A percentile compares a stretch with the other conserved stretches of the same genome.
These are phyloP conservation scores for Exaiptasia diaphana DNA, from an alignment of 64 coral and sea anemone species.

Conservation along the genomic window DNA sequence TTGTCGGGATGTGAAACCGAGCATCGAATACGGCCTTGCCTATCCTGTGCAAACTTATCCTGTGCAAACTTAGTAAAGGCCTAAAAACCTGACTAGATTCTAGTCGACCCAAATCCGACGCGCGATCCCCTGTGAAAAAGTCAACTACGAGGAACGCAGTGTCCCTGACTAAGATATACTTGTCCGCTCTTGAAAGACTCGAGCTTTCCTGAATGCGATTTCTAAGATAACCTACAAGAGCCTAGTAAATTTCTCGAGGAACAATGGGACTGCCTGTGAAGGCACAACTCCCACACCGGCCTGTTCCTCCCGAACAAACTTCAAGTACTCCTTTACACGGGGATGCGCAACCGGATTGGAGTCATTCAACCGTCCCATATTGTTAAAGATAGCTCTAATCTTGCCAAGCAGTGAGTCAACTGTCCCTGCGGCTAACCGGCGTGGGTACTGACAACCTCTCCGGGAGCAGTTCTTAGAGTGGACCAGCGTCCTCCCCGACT, in stretches of 20 bases:
- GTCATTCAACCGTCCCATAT: not conserved
- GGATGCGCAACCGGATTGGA: constrained; percentile 3
- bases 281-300: too few relatives aligned
- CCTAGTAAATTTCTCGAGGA: too few relatives aligned
- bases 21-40: too few relatives aligned
- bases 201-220: not conserved
- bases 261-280: too few relatives aligned
- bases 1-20: too few relatives aligned
- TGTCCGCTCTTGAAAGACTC: not conserved
- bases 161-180: not conserved
- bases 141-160: constrained; percentile 9
- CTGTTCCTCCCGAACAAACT: constrained; percentile 31
- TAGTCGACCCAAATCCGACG: constrained; percentile 24
- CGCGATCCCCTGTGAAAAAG: constrained; percentile 34
- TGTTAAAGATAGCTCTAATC: not conserved
- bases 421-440: not conserved
- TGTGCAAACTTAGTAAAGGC: too few relatives aligned
- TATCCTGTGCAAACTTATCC: too few relatives aligned
- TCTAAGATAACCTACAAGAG: too few relatives aligned
- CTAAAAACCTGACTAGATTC: constrained; percentile 8
- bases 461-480: not conserved
- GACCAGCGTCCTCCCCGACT: not conserved
- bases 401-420: not conserved
- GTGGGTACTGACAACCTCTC: not conserved
- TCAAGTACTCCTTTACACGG: constrained; percentile 4